Percentiles rank a stretch among this genome's conserved stretches.
These are phyloP conservation scores for Theocolax elegans DNA, from an alignment of 1,140 invertebrate genomes.

Conservation along the genomic window DNA sequence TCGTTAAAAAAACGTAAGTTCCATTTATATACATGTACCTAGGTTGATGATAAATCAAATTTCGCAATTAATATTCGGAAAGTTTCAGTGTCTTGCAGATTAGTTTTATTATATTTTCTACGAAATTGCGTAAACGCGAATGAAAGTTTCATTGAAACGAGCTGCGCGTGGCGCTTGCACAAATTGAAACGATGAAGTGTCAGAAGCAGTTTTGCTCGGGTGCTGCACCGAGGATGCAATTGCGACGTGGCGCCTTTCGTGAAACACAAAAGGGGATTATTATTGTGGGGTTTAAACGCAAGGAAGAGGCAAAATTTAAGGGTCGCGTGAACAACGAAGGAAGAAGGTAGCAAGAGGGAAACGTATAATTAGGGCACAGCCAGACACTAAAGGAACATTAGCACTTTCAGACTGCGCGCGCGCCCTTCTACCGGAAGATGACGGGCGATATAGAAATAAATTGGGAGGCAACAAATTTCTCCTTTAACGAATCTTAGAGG, in stretches of 20 bases:
- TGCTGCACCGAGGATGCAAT: no score
- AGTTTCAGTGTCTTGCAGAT: no score
- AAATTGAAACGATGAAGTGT: slow-evolving; percentile 28
- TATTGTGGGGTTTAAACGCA: background rate
- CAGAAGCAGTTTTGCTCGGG: background rate
- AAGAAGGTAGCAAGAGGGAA: background rate
- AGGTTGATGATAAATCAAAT: no score
- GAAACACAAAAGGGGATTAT: slow-evolving; percentile 8
- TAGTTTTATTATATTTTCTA: no score
- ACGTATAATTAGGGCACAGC: slow-evolving; percentile 7
- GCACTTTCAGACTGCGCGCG: background rate
- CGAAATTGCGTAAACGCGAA: slow-evolving; percentile 3
- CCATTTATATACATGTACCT: no score
- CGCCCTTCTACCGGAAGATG: background rate
- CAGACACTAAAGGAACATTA: slow-evolving; percentile 6
- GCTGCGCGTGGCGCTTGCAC: background rate
- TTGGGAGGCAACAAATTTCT: slow-evolving; percentile 23
- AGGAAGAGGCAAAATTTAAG: slow-evolving; percentile 2
- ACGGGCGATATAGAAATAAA: slow-evolving; percentile 17
- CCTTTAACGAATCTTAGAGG: slow-evolving; percentile 7
- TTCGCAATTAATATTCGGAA: no score
- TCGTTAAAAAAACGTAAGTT: no score
- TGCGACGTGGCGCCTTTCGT: background rate
- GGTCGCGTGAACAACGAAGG: background rate
- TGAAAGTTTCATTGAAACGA: slow-evolving; percentile 5